A percentile compares a stretch with the other conserved stretches of the same genome.
Conservation (phyloP, 2,888 invertebrate species). For the Clivina fossor region DNA sequence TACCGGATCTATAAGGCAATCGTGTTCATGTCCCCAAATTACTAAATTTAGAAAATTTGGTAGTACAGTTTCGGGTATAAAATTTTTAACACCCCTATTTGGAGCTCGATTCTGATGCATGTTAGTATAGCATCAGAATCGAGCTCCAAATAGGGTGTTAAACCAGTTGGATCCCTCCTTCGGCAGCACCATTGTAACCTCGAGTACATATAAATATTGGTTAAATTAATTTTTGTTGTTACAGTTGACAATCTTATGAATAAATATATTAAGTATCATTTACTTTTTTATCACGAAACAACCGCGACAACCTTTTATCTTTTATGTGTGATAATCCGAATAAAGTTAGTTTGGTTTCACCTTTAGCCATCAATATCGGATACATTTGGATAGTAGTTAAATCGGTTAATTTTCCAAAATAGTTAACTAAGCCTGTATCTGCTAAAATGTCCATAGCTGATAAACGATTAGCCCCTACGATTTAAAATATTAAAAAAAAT, state of each 20-base stretch:
- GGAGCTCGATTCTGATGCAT: slow-evolving; percentile 91
- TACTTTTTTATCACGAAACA: slow-evolving; percentile 75
- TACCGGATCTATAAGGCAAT: slow-evolving; percentile 75
- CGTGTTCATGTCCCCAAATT: slow-evolving; percentile 99
- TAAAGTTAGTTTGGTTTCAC: slow-evolving; percentile 78
- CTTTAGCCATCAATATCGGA: slow-evolving; percentile 84
- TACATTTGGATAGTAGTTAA: slow-evolving; percentile 69
- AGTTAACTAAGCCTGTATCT: slow-evolving; percentile 86
- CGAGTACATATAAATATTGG: no score
- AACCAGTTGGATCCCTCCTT: slow-evolving; percentile 76
- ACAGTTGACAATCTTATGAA: no score
- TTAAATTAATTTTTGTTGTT: no score
- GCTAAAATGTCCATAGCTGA: slow-evolving; percentile 88
- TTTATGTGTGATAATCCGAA: slow-evolving; percentile 94
- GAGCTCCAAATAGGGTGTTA: slow-evolving; percentile 85
- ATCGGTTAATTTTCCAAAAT: slow-evolving; percentile 90
- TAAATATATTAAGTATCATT: no score
- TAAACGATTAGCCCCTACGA: slow-evolving; percentile 59
- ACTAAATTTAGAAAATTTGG: slow-evolving; percentile 87
- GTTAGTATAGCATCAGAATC: no score
- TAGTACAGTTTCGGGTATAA: slow-evolving; percentile 75
- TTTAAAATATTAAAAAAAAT: no score
- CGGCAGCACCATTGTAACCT: slow-evolving; percentile 66
- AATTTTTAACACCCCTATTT: slow-evolving; percentile 72
- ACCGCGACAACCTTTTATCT: slow-evolving; percentile 82